Conservation (phyloP, 2,797 vertebrate species). For the Cheirogaleus major region DNA sequence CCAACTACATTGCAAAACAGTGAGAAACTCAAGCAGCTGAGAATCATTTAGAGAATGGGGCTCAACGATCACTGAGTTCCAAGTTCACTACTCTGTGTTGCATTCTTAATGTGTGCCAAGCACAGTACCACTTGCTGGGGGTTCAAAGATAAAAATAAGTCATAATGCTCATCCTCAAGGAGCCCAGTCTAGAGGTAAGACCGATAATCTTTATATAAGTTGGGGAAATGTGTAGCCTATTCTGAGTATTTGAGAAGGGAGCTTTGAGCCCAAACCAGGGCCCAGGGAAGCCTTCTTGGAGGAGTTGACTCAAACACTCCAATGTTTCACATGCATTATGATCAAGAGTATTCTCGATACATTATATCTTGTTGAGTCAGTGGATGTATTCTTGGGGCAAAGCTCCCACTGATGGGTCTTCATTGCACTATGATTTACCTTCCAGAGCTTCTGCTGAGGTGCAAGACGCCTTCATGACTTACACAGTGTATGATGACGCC, state of each 20-base stretch:
- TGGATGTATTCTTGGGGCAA: background rate
- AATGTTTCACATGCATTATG: background rate
- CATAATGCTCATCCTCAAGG: background rate
- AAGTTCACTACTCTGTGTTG: background rate
- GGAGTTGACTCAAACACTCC: background rate
- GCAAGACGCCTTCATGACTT: slow-evolving; percentile 88
- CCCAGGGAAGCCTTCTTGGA: background rate
- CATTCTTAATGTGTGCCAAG: background rate
- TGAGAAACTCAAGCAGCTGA: background rate
- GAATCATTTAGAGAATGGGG: background rate
- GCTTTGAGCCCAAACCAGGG: background rate
- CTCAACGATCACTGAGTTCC: background rate
- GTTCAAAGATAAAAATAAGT: background rate
- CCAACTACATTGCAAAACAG: background rate
- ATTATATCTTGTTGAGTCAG: background rate
- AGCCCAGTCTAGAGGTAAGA: background rate
- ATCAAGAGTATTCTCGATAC: background rate
- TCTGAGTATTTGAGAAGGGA: background rate
- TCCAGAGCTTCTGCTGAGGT: slow-evolving; percentile 81
- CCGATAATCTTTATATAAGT: background rate
- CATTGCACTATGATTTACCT: background rate
- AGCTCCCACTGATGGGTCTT: background rate
- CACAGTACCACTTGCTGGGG: background rate
- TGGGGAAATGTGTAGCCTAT: background rate
- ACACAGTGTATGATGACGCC: slow-evolving; percentile 86